Base-by-base conservation (phyloP, 2,113 vertebrate species). In the Ursus arctos region DNA sequence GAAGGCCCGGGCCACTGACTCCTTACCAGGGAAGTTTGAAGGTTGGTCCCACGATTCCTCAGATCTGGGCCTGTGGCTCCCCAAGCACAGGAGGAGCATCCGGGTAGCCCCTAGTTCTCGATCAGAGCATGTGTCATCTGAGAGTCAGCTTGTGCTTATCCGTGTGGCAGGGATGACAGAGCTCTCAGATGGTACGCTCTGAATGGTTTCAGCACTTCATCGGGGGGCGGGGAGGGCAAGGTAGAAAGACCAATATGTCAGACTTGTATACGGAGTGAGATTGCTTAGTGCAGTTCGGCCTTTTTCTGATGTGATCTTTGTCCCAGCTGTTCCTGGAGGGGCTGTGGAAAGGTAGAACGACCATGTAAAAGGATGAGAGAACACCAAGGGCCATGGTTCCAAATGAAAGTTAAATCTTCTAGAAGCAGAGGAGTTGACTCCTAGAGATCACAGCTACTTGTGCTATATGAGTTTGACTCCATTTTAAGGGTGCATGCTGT, bases 1-100 rank as follows among this genome's bases (percentile, higher is more conserved):
- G 96, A 99, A 99, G 95, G 99, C 99, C 31, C 99, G 99, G 97
- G 99, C 99, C 22, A 98, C 99, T 9, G 99, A 99, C 98, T 99
- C 99, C 84, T 98, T 99, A 59, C 99, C 99, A 6, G 99, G 99
- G 86, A 99, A 99, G 47, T 99, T 99, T 98, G 99, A 99, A 99
- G 99, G 99, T 99, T 98, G 63, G 98, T 98, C 55, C 21, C 47
- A 12, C 11, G 24, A 31, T 47, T 85, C 84, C 77, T 69, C 47
- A 69, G 53, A n/a, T 36, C 59, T 83, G 89, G 47, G 61, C n/a
- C 12, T 19, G 1, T 69, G 26, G 26, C 43, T 94, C 4, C 22
- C 49, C 49, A 47, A 12, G 43, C 18, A 8, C 43, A 43, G 43
- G 40, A 67, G 61, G 61, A 88, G 14, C 82, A 36, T 82, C 55